These are phyloP conservation scores for Venusia cambrica DNA, from an alignment of 2,888 invertebrate genomes.

Conservation along the genomic window DNA sequence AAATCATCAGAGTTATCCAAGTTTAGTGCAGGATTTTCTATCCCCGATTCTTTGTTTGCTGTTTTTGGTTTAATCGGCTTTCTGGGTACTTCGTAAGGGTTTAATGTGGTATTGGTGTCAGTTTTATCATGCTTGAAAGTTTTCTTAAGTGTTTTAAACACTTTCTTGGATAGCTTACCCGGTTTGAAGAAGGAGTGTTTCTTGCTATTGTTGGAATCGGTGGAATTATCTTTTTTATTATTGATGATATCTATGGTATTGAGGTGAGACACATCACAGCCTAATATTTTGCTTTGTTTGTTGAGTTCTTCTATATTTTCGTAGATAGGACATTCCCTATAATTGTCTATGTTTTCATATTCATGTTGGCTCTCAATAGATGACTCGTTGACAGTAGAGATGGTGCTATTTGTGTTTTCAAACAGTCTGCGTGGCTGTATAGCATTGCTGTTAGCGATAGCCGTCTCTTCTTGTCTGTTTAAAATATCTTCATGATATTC, in stretches of 20 bases:
- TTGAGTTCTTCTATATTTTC: constrained; percentile 64
- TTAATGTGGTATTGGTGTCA: constrained; percentile 50
- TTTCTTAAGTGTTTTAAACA: constrained; percentile 68
- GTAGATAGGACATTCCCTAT: constrained; percentile 59
- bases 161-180: constrained; percentile 65
- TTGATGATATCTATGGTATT: constrained; percentile 69
- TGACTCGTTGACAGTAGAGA: constrained; percentile 68
- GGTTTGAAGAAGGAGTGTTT: constrained; percentile 62
- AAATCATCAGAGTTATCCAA: constrained; percentile 73
- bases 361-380: constrained; percentile 47
- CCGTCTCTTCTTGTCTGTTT: constrained; percentile 34
- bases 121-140: constrained; percentile 68
- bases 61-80: constrained; percentile 56
- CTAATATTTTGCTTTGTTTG: constrained; percentile 75
- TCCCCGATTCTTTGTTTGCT: constrained; percentile 56
- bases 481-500: constrained; percentile 53
- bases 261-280: constrained; percentile 69
- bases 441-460: constrained; percentile 31
- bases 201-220: constrained; percentile 60
- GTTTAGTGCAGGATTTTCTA: constrained; percentile 69
- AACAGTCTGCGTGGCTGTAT: constrained; percentile 64
- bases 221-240: constrained; percentile 53
- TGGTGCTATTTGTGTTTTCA: constrained; percentile 66
- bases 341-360: constrained; percentile 67
- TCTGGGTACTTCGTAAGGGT: constrained; percentile 73